phyloP scores from a whole-genome alignment of 2,797 vertebrate genomes.

The Hemibagrus guttatus region DNA sequence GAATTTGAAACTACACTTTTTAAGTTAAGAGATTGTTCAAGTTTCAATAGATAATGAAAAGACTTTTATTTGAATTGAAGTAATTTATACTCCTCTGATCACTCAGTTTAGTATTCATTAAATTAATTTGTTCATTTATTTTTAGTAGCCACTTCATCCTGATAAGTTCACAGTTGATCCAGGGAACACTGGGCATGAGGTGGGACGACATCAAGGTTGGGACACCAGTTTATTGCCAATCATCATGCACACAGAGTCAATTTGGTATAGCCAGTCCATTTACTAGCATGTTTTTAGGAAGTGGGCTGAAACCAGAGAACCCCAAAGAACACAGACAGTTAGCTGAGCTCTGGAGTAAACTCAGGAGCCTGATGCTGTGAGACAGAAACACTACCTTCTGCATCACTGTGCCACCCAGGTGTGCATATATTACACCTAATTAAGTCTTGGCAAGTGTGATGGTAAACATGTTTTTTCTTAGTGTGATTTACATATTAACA shows the following conservation, averaged over 20 bases:
- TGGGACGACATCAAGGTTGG: not conserved
- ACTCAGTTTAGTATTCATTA: not conserved
- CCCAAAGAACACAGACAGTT: not conserved
- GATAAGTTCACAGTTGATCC: not conserved
- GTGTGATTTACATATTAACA: not conserved
- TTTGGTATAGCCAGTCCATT: not conserved
- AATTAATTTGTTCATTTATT: not conserved
- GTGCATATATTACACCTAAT: not conserved
- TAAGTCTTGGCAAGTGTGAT: not conserved
- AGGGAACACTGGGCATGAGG: not conserved
- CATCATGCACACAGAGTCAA: not conserved
- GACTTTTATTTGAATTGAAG: not conserved
- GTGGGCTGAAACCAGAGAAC: not conserved
- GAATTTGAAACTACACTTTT: not conserved
- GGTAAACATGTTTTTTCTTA: conserved; percentile 1
- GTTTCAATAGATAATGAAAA: not conserved
- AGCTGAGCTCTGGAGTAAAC: not conserved
- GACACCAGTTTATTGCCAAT: not conserved
- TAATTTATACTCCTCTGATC: not conserved
- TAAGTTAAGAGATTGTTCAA: not conserved
- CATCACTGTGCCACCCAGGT: not conserved
- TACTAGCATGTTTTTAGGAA: not conserved
- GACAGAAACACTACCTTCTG: not conserved
- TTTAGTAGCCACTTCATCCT: not conserved
- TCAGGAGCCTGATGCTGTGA: not conserved